Evolutionary conservation across 2,888 invertebrate species (phyloP), one percentile per base, ranked within the genome.

Genomic region (Zaprionus lineosus): DNA sequence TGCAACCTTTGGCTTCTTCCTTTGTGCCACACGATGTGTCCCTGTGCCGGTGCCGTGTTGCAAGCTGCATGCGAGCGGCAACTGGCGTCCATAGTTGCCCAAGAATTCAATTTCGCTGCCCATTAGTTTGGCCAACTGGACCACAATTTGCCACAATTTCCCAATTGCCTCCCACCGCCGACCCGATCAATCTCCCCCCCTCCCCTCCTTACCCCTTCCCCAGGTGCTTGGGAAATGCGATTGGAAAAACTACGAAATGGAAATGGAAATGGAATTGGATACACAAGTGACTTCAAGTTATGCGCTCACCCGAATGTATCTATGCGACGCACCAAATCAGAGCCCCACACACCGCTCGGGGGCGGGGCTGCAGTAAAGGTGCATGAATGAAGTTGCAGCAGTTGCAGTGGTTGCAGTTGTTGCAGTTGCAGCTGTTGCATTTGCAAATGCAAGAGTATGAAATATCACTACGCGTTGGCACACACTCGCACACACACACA

Each of bases 1-100:
- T 44, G 29, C 53, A 79, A 79, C 83, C 85, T 78, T 84, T 84
- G 64, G 52, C 85, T 58, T n/a, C 67, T 73, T 84, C 74, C 78
- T 66, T 57, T 2, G 14, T 33, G 26, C 24, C 37, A 39, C 26
- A 14, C 43, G n/a, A 2, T 8, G n/a, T n/a, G 28, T 16, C 37
- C n/a, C 31, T 50, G 33, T 44, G 43, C 40, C 46, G 56, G 40
- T 48, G 48, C 43, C 48, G 31, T 31, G 39, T 43, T 58, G 33
- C 62, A 33, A 52, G 26, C 28, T 53, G 26, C 53, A 51, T 26
- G 24, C 24, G 15, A 29, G 37, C 40, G 33, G 48, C 50, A 26
- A 28, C 12, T 16, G 3, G 36, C n/a, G 9, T 8, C 12, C 21
- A 31, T 61, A 52, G 34, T 24, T 37, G 46, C 37, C 33, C 28